Percentiles rank a stretch among this genome's conserved stretches.
These are phyloP conservation scores for Hydrotaea cyrtoneurina DNA, from an alignment of 2,888 invertebrate genomes.

Conservation along the genomic window DNA sequence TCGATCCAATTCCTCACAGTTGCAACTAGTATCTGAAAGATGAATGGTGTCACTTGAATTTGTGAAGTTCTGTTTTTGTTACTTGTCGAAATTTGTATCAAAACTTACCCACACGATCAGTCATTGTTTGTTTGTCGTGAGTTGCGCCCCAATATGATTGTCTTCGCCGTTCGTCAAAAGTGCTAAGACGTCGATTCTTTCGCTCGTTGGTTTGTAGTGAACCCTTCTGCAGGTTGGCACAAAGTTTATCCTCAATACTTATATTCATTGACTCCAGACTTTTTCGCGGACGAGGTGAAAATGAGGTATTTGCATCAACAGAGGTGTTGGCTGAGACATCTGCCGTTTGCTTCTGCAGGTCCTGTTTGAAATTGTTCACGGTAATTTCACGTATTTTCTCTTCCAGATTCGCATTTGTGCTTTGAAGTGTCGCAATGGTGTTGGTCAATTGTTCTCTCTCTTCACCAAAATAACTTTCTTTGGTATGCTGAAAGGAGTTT, in stretches of 20 bases:
- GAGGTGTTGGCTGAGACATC: slow-evolving; percentile 49
- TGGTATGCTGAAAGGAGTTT: slow-evolving; percentile 30
- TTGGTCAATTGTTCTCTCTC: slow-evolving; percentile 43
- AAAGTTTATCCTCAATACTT: slow-evolving; percentile 69
- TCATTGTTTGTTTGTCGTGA: slow-evolving; percentile 75
- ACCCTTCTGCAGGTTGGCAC: slow-evolving; percentile 63
- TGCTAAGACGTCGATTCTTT: slow-evolving; percentile 75
- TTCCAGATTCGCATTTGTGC: slow-evolving; percentile 38
- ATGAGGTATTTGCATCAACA: slow-evolving; percentile 35
- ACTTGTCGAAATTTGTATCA: too few relatives aligned
- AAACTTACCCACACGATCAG: slow-evolving; percentile 75
- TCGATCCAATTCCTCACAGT: slow-evolving; percentile 73
- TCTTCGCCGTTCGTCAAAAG: slow-evolving; percentile 76
- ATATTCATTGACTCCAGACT: slow-evolving; percentile 64
- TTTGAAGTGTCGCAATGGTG: slow-evolving; percentile 33
- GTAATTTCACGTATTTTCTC: slow-evolving; percentile 54
- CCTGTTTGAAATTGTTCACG: slow-evolving; percentile 53
- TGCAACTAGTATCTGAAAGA: slow-evolving; percentile 72
- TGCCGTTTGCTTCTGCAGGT: slow-evolving; percentile 48
- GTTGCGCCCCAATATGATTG: slow-evolving; percentile 74
- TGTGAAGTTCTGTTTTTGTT: background rate
- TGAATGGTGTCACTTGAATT: background rate
- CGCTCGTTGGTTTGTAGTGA: slow-evolving; percentile 71
- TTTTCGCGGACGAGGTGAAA: slow-evolving; percentile 31
- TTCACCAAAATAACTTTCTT: slow-evolving; percentile 39